Evolutionary conservation across 2,888 invertebrate species (phyloP).

Genomic region (Arge pagana): DNA sequence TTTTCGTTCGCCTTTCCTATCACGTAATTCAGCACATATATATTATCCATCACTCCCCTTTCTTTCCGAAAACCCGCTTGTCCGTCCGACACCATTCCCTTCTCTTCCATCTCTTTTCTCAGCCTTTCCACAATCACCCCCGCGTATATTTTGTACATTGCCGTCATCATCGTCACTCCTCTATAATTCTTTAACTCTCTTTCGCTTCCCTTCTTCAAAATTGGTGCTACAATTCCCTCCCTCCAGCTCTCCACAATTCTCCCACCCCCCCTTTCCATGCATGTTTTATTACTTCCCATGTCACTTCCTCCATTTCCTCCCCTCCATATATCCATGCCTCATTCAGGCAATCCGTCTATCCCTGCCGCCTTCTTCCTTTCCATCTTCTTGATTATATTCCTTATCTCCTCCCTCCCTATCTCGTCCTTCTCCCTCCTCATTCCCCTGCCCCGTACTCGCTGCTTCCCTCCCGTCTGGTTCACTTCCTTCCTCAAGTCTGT

Average conservation of each 20-base stretch:
- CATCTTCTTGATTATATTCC: neutral
- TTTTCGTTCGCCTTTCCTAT: conserved; percentile 15
- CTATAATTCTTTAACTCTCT: conserved; percentile 21
- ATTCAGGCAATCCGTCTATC: too few species aligned
- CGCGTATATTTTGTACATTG: conserved; percentile 23
- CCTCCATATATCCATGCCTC: neutral
- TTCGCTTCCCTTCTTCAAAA: conserved; percentile 11
- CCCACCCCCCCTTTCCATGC: conserved; percentile 15
- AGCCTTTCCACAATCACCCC: conserved; percentile 11
- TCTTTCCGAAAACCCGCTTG: conserved; percentile 26
- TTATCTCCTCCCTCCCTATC: neutral
- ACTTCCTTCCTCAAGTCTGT: too few species aligned
- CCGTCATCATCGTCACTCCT: conserved; percentile 21
- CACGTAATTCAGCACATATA: conserved; percentile 22
- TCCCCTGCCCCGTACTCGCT: too few species aligned
- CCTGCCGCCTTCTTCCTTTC: neutral
- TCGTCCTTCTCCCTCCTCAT: neutral
- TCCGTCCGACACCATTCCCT: conserved; percentile 5
- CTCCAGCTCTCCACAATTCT: conserved; percentile 14
- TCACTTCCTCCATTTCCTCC: neutral
- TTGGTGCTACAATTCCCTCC: conserved; percentile 17
- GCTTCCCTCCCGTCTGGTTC: too few species aligned
- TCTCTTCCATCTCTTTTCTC: too few species aligned
- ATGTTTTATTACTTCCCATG: neutral
- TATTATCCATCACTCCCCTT: conserved; percentile 24